phyloP scores from a whole-genome alignment of 2,888 invertebrate species.

The Tolmerus cingulatus region DNA sequence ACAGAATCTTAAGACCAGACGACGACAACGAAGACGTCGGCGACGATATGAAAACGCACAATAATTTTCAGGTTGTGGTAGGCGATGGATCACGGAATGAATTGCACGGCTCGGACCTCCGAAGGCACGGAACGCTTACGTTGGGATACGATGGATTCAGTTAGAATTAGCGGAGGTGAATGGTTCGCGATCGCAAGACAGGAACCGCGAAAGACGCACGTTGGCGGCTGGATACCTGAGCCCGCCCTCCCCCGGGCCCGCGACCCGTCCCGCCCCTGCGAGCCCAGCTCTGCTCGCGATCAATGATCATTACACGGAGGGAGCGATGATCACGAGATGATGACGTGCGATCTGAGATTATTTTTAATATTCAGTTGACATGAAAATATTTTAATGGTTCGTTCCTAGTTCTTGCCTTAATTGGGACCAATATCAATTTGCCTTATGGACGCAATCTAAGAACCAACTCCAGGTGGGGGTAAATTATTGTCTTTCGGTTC shows the following conservation, averaged over 20 bases:
- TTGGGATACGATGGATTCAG: slow-evolving; percentile 36
- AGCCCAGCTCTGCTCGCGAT: slow-evolving; percentile 7
- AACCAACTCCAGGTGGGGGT: not conserved
- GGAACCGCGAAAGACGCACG: slow-evolving; percentile 32
- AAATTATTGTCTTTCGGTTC: not conserved
- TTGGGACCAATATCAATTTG: not conserved
- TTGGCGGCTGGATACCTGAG: slow-evolving; percentile 24
- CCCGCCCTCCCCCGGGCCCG: not conserved
- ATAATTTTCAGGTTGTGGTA: slow-evolving; percentile 42
- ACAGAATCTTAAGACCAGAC: not conserved
- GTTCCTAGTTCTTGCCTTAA: slow-evolving; percentile 2
- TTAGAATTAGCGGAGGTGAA: slow-evolving; percentile 36
- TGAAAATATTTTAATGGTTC: slow-evolving; percentile 35
- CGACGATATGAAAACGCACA: slow-evolving; percentile 39
- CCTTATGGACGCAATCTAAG: not conserved
- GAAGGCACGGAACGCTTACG: not conserved
- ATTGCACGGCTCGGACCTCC: not conserved
- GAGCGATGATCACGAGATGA: slow-evolving; percentile 40
- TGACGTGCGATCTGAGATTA: slow-evolving; percentile 29
- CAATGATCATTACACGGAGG: slow-evolving; percentile 31
- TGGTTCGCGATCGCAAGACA: not conserved
- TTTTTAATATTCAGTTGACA: slow-evolving; percentile 41
- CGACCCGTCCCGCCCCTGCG: not conserved
- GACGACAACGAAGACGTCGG: not conserved
- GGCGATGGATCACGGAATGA: slow-evolving; percentile 43